A percentile compares a stretch with the other conserved stretches of the same genome.
Conservation (phyloP, 2,797 vertebrate species). For the Gouania willdenowi region DNA sequence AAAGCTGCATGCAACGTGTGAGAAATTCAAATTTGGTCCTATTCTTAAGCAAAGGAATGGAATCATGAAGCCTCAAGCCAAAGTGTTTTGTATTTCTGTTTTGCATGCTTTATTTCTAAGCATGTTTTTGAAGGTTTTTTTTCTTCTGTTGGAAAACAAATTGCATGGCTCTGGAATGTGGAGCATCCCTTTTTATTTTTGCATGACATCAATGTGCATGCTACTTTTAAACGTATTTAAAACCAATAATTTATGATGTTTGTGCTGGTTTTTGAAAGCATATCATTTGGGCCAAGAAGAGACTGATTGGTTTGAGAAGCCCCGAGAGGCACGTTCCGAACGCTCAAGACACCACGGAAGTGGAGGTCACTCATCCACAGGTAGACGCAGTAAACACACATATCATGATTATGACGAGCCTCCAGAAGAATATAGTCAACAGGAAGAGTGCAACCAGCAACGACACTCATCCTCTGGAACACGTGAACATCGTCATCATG, state of each 20-base stretch:
- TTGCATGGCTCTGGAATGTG: slow-evolving; percentile 54
- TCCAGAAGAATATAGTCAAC: slow-evolving; percentile 90
- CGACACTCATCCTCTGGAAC: slow-evolving; percentile 78
- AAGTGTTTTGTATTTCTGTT: slow-evolving; percentile 53
- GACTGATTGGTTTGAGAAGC: slow-evolving; percentile 99
- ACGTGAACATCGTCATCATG: slow-evolving; percentile 90
- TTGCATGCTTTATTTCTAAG: slow-evolving; percentile 56
- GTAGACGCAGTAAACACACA: slow-evolving; percentile 89
- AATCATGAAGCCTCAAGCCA: slow-evolving; percentile 73
- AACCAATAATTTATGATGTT: slow-evolving; percentile 78
- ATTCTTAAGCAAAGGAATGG: too few relatives aligned
- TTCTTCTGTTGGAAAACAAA: slow-evolving; percentile 10
- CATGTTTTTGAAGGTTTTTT: slow-evolving; percentile 20
- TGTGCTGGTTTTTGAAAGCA: slow-evolving; percentile 91
- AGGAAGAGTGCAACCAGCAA: slow-evolving; percentile 86
- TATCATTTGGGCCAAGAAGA: slow-evolving; percentile 99
- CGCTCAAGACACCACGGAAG: slow-evolving; percentile 88
- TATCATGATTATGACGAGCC: slow-evolving; percentile 96
- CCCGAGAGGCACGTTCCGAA: slow-evolving; percentile 89
- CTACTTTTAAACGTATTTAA: slow-evolving; percentile 22
- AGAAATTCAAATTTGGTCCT: slow-evolving; percentile 42
- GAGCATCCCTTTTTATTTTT: slow-evolving; percentile 38
- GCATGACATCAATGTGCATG: slow-evolving; percentile 83
- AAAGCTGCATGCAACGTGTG: slow-evolving; percentile 67
- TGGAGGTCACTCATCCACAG: slow-evolving; percentile 86